A percentile compares a stretch with the other conserved stretches of the same genome.
Conservation (phyloP, 1,140 invertebrate genomes). For the Macrosteles quadrilineatus region DNA sequence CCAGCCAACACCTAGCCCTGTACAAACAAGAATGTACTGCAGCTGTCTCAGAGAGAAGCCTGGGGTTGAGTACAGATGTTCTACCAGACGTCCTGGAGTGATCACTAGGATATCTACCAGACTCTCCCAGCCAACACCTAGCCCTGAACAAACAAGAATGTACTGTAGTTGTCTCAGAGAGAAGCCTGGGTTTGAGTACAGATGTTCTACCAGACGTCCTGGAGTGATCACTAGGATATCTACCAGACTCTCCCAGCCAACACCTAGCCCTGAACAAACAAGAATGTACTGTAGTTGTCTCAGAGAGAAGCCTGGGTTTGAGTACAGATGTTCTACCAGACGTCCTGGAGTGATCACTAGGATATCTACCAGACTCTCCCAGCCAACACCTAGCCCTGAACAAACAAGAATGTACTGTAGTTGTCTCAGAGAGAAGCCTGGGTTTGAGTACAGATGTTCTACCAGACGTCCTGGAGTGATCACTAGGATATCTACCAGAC, state of each 20-base stretch:
- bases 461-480: constrained; percentile 91
- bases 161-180: constrained; percentile 76
- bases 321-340: constrained; percentile 88
- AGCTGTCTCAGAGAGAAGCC: constrained; percentile 83
- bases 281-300: constrained; percentile 73
- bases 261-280: constrained; percentile 16
- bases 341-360: constrained; percentile 92
- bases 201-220: constrained; percentile 89
- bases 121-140: constrained; percentile 47
- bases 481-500: constrained; percentile 84
- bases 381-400: constrained; percentile 27
- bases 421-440: constrained; percentile 79
- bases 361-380: constrained; percentile 73
- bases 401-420: constrained; percentile 75
- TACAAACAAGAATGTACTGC: constrained; percentile 62
- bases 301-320: constrained; percentile 84
- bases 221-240: constrained; percentile 95
- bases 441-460: constrained; percentile 85
- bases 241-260: constrained; percentile 55
- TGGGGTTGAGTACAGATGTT: constrained; percentile 84
- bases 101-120: constrained; percentile 88
- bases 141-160: constrained; percentile 50
- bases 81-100: constrained; percentile 89
- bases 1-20: constrained; percentile 31
- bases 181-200: constrained; percentile 86